Conservation (phyloP, 2,113 vertebrate genomes). For the Aphelocoma coerulescens region DNA sequence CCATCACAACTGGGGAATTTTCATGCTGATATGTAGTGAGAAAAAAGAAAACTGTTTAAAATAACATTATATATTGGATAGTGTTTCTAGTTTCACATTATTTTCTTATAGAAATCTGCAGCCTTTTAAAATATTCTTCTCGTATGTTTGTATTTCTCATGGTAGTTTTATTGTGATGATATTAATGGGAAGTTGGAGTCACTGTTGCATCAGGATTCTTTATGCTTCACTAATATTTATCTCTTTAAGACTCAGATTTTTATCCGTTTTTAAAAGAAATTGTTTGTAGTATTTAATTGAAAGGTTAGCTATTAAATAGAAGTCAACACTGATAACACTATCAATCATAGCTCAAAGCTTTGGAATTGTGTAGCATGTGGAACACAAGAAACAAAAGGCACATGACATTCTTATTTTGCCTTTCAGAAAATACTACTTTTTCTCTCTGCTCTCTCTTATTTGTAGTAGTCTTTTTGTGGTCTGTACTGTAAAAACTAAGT, state of each 20-base stretch:
- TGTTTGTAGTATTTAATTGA: background rate
- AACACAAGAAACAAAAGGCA: background rate
- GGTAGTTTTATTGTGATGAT: background rate
- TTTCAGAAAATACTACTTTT: background rate
- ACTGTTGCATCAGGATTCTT: background rate
- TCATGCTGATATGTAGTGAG: background rate
- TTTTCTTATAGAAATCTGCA: background rate
- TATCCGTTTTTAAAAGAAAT: background rate
- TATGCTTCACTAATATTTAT: background rate
- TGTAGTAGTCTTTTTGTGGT: background rate
- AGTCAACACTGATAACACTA: background rate
- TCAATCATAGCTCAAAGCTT: background rate
- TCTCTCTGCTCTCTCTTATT: background rate
- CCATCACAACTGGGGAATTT: background rate
- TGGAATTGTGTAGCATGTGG: accelerated
- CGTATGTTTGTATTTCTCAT: background rate
- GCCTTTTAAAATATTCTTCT: background rate
- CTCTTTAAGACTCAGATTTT: background rate
- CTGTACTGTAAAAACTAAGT: background rate
- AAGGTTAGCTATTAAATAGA: background rate
- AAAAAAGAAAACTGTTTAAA: background rate
- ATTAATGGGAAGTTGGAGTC: background rate
- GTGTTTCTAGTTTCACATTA: background rate
- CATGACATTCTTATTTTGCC: background rate
- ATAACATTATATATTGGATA: background rate